Conservation (phyloP, 2,797 vertebrate species). For the Varecia variegata region DNA sequence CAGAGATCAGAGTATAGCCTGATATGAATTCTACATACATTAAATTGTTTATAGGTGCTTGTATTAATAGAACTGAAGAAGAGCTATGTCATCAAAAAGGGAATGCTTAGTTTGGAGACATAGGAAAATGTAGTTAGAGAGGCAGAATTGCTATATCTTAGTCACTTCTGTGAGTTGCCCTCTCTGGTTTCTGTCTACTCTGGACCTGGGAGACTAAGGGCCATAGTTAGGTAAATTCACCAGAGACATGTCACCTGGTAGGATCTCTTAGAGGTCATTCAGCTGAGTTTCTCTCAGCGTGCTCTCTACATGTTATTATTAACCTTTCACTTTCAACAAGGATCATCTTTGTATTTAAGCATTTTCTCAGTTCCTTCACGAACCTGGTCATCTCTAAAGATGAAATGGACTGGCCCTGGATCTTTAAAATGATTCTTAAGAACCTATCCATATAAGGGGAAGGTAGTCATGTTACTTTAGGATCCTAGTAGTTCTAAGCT, state of each 20-base stretch:
- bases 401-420: not conserved
- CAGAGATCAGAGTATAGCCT: not conserved
- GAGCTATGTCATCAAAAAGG: not conserved
- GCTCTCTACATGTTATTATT: not conserved
- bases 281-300: not conserved
- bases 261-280: not conserved
- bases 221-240: not conserved
- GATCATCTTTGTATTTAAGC: not conserved
- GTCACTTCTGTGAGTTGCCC: not conserved
- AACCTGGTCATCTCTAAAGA: not conserved
- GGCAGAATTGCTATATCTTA: not conserved
- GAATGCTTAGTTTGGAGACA: not conserved
- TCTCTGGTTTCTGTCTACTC: not conserved
- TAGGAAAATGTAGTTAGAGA: not conserved
- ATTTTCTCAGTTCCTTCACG: not conserved
- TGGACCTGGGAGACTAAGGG: not conserved
- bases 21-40: not conserved
- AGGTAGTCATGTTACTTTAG: not conserved
- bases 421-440: not conserved
- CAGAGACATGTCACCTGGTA: not conserved
- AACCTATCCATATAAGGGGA: not conserved
- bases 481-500: not conserved
- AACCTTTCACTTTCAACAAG: not conserved
- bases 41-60: not conserved
- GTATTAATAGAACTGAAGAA: not conserved